Conservation (phyloP, 92 coral and sea anemone genomes). For the Micromussa lordhowensis region DNA sequence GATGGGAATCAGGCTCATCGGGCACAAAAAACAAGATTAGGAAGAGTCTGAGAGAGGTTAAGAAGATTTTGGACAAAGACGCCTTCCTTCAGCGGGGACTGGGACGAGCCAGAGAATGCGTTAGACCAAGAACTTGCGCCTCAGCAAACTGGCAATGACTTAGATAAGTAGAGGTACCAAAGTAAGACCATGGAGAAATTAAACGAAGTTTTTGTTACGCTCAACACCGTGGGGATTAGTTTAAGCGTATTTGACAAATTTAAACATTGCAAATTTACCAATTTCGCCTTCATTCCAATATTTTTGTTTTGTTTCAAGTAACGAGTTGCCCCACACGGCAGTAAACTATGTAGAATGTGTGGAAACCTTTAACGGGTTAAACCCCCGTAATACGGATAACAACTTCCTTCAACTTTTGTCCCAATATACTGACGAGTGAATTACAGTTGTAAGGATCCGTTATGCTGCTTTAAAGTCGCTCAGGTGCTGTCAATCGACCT, state of each 20-base stretch:
- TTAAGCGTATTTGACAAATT: not conserved
- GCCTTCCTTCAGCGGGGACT: not conserved
- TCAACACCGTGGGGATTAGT: not conserved
- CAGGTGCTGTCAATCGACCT: not conserved
- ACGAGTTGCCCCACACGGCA: not conserved
- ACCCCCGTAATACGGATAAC: not conserved
- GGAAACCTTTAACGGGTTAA: not conserved
- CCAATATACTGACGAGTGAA: not conserved
- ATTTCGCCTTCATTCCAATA: not conserved
- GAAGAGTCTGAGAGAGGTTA: conserved; percentile 82
- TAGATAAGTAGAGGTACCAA: not conserved
- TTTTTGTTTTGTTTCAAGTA: not conserved
- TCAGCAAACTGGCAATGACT: not conserved
- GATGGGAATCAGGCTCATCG: conserved; percentile 89
- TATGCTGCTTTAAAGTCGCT: not conserved
- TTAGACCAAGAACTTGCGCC: not conserved
- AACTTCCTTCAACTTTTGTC: not conserved
- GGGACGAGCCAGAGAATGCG: conserved; percentile 3
- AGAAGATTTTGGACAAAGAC: conserved; percentile 39
- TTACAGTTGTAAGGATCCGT: not conserved
- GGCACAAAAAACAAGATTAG: conserved; percentile 94
- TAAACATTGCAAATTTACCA: not conserved
- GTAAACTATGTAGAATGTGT: not conserved
- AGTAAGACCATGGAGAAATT: not conserved
- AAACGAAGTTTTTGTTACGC: too few relatives aligned